Percentiles rank a stretch among this genome's conserved stretches.
phyloP scores from a whole-genome alignment of 2,797 vertebrate genomes.

The Falco berigora region DNA sequence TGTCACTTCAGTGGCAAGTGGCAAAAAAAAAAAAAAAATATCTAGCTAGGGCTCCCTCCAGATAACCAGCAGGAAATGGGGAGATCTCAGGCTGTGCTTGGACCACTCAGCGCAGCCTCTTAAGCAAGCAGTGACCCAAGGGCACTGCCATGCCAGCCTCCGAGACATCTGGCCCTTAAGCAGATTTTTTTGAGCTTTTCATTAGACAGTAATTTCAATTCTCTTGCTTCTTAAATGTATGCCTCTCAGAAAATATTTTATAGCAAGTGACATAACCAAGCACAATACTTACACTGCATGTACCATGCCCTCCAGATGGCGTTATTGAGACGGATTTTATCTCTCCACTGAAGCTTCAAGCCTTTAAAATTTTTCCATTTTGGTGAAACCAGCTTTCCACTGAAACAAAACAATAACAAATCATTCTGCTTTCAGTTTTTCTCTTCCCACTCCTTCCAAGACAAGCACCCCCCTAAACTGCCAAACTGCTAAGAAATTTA shows the following conservation, averaged over 20 bases:
- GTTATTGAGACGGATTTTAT: conserved; percentile 99
- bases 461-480: neutral
- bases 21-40: too few relatives aligned
- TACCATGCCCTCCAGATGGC: conserved; percentile 99
- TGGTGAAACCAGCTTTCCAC: conserved; percentile 93
- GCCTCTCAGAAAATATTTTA: neutral
- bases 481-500: neutral
- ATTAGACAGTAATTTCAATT: neutral
- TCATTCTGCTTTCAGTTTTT: neutral
- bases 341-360: conserved; percentile 95
- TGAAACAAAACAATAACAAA: conserved; percentile 68
- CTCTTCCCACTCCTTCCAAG: neutral
- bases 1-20: neutral
- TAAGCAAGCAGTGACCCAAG: neutral
- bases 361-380: conserved; percentile 99
- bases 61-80: neutral
- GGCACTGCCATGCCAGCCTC: neutral
- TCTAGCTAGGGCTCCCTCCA: neutral
- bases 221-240: neutral
- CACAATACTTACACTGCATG: conserved; percentile 88
- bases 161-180: neutral
- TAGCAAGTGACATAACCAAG: neutral
- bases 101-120: neutral
- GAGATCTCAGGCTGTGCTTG: neutral
- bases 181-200: neutral